phyloP scores from a whole-genome alignment of 2,113 vertebrate species.

The Chamaea fasciata region DNA sequence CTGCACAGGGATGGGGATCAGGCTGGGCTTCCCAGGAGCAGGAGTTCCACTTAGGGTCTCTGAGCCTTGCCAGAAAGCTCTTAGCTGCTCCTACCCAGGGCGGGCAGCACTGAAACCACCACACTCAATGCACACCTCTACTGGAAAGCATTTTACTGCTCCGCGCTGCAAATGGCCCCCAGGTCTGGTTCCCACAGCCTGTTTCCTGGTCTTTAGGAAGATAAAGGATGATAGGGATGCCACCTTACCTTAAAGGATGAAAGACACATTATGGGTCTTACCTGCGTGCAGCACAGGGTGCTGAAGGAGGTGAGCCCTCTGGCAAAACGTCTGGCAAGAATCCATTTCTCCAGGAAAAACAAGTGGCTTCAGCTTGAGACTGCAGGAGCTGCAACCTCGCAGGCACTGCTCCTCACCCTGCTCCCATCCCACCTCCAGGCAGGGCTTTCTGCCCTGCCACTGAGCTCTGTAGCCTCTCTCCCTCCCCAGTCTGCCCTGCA shows the following conservation, averaged over 20 bases:
- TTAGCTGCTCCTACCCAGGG: not conserved
- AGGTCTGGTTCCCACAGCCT: not conserved
- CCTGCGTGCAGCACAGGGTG: not conserved
- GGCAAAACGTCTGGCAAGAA: not conserved
- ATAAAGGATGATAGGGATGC: not conserved
- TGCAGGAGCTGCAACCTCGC: not conserved
- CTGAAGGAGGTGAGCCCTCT: not conserved
- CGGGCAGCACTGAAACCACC: not conserved
- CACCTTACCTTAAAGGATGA: not conserved
- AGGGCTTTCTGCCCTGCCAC: not conserved
- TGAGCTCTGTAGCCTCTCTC: not conserved
- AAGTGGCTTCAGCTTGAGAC: not conserved
- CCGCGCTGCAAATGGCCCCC: not conserved
- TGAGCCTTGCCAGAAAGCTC: not conserved
- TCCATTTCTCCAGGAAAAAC: not conserved
- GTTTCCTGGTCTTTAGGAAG: not conserved
- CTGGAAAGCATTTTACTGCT: not conserved
- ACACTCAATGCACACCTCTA: not conserved
- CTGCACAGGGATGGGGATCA: not conserved
- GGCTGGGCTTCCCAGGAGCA: not conserved
- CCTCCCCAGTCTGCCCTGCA: not conserved
- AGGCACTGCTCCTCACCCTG: not conserved
- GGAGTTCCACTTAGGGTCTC: not conserved
- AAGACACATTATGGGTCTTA: fast-evolving
- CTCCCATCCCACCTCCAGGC: not conserved